Base-by-base conservation (phyloP, 1,140 invertebrate genomes). In the Platorchestia sp. region DNA sequence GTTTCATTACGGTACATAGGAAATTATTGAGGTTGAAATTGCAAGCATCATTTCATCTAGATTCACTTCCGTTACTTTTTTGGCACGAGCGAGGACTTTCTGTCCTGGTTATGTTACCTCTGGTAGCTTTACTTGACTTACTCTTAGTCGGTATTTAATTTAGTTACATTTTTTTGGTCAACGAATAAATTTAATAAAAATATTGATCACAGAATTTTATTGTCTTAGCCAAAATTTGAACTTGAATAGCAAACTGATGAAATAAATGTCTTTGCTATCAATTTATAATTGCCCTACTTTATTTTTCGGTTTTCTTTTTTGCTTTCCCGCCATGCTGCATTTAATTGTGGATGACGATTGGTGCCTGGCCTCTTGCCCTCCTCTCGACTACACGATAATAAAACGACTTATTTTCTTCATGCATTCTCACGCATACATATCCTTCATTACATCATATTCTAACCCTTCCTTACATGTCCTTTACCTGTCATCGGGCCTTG, bases 271-370 rank as follows among this genome's bases (percentile, higher is more conserved):
- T 75, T 45, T 45, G 91, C 91, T 93, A 44, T 93, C 45, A 7
- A 93, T 45, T 93, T 42, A 45, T 93, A 45, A 93, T 93, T 44
- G 91, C 45, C 91, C 44, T 93, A 93, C 91, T 93, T 93, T 93
- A 93, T 93, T 93, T 93, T 93, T 93, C 91, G 91, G 43, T 93
- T 93, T 45, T 93, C 45, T 93, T 47, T 47, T 93, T 93, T 45
- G 91, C 91, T 93, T 89, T 19, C 91, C 91, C 91, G 91, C 43
- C 91, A 93, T 45, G 91, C 91, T 93, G 91, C 91, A 45, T 93
- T 93, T 93, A 44, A 45, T 93, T 93, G 45, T 93, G 91, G 91
- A 93, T 93, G 91, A 93, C 91, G 91, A 90, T 93, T 93, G 91
- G 91, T 93, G 91, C 91, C 91, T 93, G 91, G 45, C 43, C 91